A percentile compares a stretch with the other conserved stretches of the same genome.
Conservation (phyloP, 2,113 vertebrate genomes). For the Phocoena phocoena region DNA sequence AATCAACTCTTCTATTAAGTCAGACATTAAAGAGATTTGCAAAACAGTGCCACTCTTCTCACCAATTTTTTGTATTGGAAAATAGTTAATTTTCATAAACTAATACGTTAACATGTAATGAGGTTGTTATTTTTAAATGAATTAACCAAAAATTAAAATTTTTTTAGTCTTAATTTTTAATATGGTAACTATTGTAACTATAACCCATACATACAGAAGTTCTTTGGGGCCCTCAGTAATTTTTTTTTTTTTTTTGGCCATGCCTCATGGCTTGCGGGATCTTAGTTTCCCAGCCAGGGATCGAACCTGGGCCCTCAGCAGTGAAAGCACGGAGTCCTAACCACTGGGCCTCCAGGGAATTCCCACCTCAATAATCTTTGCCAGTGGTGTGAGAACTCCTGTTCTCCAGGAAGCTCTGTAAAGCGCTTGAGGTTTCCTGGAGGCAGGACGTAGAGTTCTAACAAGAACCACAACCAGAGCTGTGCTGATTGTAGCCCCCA, state of each 20-base stretch:
- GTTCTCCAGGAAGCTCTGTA: not conserved
- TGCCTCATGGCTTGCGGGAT: not conserved
- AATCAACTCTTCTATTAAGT: not conserved
- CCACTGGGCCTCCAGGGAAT: not conserved
- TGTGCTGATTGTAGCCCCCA: not conserved
- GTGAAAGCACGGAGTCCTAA: not conserved
- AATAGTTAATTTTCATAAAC: slow-evolving; percentile 17
- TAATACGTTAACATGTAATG: not conserved
- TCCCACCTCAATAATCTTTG: not conserved
- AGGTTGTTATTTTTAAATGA: not conserved
- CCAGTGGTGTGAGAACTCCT: not conserved
- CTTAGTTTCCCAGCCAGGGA: not conserved
- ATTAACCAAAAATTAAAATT: not conserved
- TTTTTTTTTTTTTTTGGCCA: not conserved
- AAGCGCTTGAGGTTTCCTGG: not conserved
- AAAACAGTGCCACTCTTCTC: not conserved
- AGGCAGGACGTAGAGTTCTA: not conserved
- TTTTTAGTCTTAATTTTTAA: slow-evolving; percentile 15
- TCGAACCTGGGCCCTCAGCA: not conserved
- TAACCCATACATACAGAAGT: not conserved
- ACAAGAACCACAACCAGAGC: not conserved
- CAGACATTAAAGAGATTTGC: not conserved
- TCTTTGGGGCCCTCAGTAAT: not conserved
- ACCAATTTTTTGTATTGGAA: not conserved
- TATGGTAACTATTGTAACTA: not conserved